Percentiles rank a stretch among this genome's conserved stretches.
These are phyloP conservation scores for Holothuria leucospilota DNA, from an alignment of 53 echinoderm and acorn worm species.

Conservation along the genomic window DNA sequence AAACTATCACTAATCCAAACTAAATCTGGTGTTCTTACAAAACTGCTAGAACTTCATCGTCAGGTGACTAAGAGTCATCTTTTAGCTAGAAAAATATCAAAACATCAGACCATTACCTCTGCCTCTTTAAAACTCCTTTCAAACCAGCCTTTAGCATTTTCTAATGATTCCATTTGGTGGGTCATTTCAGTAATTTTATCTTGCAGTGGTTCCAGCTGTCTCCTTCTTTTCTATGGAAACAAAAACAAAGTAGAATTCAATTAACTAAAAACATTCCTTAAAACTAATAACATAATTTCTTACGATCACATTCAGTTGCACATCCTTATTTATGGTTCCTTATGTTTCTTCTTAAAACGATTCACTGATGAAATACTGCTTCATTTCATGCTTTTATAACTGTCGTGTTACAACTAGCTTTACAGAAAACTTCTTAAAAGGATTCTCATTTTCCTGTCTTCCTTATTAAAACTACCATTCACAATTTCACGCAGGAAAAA, in stretches of 20 bases:
- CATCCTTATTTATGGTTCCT: not conserved
- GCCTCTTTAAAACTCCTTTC: conserved; percentile 91
- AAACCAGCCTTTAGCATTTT: conserved; percentile 95
- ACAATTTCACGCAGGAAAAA: too few relatives aligned
- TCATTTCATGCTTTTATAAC: too few relatives aligned
- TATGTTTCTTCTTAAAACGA: not conserved
- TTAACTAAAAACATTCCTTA: not conserved
- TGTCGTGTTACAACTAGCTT: too few relatives aligned
- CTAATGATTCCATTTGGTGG: conserved; percentile 81
- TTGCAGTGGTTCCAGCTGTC: conserved; percentile 81
- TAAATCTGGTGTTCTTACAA: too few relatives aligned
- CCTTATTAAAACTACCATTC: too few relatives aligned
- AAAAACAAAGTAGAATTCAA: not conserved
- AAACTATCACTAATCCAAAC: too few relatives aligned
- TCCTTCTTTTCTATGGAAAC: conserved; percentile 73
- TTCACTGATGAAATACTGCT: not conserved
- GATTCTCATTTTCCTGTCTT: too few relatives aligned
- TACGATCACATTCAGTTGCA: not conserved
- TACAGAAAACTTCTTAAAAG: too few relatives aligned
- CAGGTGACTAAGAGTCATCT: too few relatives aligned
- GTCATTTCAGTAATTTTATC: conserved; percentile 76
- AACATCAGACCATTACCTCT: conserved; percentile 63
- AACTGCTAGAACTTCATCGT: too few relatives aligned
- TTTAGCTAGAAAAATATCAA: too few relatives aligned
- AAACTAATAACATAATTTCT: not conserved